Percentiles rank a stretch among this genome's conserved stretches.
Conservation (phyloP, 35 echinoderm and acorn worm genomes). For the Diadema setosum region DNA sequence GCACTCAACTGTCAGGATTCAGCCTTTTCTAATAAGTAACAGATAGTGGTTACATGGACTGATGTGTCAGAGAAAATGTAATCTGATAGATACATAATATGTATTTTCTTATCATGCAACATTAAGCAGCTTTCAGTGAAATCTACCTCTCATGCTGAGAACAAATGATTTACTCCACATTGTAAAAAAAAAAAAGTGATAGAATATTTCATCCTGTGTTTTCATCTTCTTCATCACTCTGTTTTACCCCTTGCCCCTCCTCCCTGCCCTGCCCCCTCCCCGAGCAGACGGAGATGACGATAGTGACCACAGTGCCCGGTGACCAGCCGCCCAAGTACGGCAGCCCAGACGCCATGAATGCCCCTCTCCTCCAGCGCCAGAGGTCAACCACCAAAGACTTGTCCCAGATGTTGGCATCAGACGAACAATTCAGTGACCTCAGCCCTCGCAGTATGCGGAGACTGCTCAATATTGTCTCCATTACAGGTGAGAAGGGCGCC, state of each 20-base stretch:
- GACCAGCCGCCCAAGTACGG: not conserved
- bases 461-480: conserved; percentile 95
- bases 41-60: too few relatives aligned
- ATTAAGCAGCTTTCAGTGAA: too few relatives aligned
- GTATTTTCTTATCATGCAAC: too few relatives aligned
- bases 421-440: conserved; percentile 96
- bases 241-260: not conserved
- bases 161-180: too few relatives aligned
- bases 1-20: too few relatives aligned
- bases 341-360: conserved; percentile 1
- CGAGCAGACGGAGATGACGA: conserved; percentile 1
- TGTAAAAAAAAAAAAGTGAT: too few relatives aligned
- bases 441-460: conserved; percentile 95
- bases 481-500: conserved; percentile 94
- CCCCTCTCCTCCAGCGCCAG: not conserved
- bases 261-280: not conserved
- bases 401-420: conserved; percentile 78
- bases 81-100: too few relatives aligned
- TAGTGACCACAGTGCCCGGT: not conserved
- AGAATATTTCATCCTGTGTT: too few relatives aligned
- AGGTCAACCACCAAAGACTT: conserved; percentile 68
- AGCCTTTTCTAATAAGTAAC: too few relatives aligned
- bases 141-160: too few relatives aligned
- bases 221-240: too few relatives aligned
- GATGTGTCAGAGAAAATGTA: too few relatives aligned